Evolutionary conservation across 2,113 vertebrate genomes (phyloP), one percentile per base, ranked within the genome.

Genomic region (Malurus elegans): DNA sequence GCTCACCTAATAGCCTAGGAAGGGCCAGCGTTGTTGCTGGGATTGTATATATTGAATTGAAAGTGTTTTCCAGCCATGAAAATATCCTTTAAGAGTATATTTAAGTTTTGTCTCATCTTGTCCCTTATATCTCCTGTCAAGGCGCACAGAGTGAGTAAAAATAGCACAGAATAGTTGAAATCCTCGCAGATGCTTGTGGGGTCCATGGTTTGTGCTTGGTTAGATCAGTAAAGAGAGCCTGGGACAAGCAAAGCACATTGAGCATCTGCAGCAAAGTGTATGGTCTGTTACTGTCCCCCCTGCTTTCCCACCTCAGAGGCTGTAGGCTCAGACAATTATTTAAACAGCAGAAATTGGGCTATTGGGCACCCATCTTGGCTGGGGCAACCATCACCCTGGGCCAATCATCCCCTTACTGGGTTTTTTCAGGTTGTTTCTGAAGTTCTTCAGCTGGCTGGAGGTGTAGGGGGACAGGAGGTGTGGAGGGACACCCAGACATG

Each of bases 401-500:
- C 15, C 2, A 1, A 32, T 36, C 44, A 56, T 36, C 23, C 14
- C 34, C 3, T 29, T 38, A 13, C 4, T 50, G 32, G 56, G 16
- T 40, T 86, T 79, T 53, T 26, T 60, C 48, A 38, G n/a, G 5
- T 26, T 88, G 62, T 4, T 86, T 91, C 86, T 91, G 40, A 40
- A n/a, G 42, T 53, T 88, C 44, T 51, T 32, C 73, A 80, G 67
- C 32, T 54, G 53, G 8, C 1, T 71, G 47, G 3, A 9, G 10
- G 4, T 25, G 16, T 18, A 47, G 31, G 66, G 12, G 51, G 10
- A 40, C 7, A 4, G 6, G 14, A 57, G 48, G 4, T 85, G 6
- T 9, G 8, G 14, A 21, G 18, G 3, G 1, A 58, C n/a, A 71
- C 23, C n/a, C 1, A 0, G 2, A 29, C 16, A 3, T 42, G 32